Conservation (phyloP, 2,888 invertebrate genomes). For the Serrognathus titanus region DNA sequence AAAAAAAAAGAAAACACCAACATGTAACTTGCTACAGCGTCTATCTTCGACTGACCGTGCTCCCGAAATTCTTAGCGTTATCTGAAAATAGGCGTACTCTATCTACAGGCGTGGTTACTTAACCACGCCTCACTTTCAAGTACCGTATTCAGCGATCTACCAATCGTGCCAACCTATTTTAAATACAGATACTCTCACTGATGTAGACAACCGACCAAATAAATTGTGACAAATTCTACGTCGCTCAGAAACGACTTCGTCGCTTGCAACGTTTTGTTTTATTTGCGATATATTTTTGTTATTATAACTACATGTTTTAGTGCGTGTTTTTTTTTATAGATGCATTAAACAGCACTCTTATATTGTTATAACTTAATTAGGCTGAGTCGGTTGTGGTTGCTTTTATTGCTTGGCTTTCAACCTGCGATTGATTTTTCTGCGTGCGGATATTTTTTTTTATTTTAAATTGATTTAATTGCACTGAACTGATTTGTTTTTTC, state of each 20-base stretch:
- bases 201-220: conserved; percentile 20
- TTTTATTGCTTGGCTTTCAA: background rate
- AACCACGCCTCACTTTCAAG: conserved; percentile 9
- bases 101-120: conserved; percentile 5
- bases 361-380: conserved; percentile 48
- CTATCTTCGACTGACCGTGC: conserved; percentile 26
- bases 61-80: conserved; percentile 13
- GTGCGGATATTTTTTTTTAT: conserved; percentile 9
- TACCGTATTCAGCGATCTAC: conserved; percentile 20
- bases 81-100: conserved; percentile 13
- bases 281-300: conserved; percentile 40
- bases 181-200: conserved; percentile 27
- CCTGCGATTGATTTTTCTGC: background rate
- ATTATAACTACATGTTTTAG: conserved; percentile 44
- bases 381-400: background rate
- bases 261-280: conserved; percentile 32
- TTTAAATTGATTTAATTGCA: conserved; percentile 23
- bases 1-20: conserved; percentile 10
- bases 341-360: conserved; percentile 44
- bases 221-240: background rate
- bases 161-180: conserved; percentile 22
- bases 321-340: conserved; percentile 47
- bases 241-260: conserved; percentile 12
- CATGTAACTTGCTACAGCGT: conserved; percentile 14
- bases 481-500: conserved; percentile 1